Evolutionary conservation across 2,113 vertebrate species (phyloP), one percentile per base, ranked within the genome.

Genomic region (Boulengeromyrus knoepffleri): DNA sequence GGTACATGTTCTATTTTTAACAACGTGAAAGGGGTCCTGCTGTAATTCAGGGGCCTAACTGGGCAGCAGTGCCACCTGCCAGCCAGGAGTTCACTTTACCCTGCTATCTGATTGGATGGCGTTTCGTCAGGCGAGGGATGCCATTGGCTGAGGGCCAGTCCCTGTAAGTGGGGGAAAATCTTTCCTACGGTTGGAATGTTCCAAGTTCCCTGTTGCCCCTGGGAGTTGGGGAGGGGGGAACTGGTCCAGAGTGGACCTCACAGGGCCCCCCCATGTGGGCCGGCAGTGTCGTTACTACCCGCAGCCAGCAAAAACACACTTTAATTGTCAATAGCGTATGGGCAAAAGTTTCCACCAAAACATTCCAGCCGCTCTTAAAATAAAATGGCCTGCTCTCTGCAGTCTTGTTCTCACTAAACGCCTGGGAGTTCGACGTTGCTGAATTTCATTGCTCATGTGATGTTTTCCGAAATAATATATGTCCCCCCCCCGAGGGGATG

Each of bases 341-440:
- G 74, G 36, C 74, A 80, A 42, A 91, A 50, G 90, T 93, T 95
- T 93, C 91, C 92, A 92, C 86, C 89, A 91, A 92, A 94, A 89
- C 93, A 95, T 94, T 94, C 92, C 92, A 91, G 58, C 77, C 50
- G 80, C 89, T 83, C 92, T 87, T 87, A 87, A 87, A 87, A 87
- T 87, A 87, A 52, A 87, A 31, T n/a, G 15, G 85, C 49, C 49
- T 52, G 85, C 27, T 52, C 7, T 87, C 49, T 39, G 49, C 27
- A 31, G 46, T 27, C 27, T 15, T 53, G 85, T 53, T 87, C 46
- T 50, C 49, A 52, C n/a, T 49, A 53, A 87, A 53, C n/a, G 47
- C n/a, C 47, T 39, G 46, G 85, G 27, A 24, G 24, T 17, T 27
- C 15, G 17, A 27, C 5, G 24, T 2, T 27, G 85, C 47, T 39